Percentiles rank a stretch among this genome's conserved stretches.
These are phyloP conservation scores for Burhinus bistriatus DNA, from an alignment of 2,113 vertebrate species.

Conservation along the genomic window DNA sequence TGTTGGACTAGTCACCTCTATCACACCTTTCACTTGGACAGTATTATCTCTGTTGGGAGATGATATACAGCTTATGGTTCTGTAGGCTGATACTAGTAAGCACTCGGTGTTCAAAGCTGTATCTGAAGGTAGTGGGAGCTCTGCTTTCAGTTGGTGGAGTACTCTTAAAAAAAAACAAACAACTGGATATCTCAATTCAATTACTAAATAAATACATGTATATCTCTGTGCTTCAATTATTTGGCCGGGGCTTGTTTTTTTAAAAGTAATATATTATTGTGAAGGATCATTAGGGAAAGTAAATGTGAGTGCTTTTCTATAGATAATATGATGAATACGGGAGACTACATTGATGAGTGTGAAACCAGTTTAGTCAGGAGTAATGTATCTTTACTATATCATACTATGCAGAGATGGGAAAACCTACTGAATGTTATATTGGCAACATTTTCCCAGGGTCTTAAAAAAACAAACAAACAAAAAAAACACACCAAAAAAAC, in stretches of 20 bases:
- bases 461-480: neutral
- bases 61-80: neutral
- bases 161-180: neutral
- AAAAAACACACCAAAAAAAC: too few relatives aligned
- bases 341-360: neutral
- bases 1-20: neutral
- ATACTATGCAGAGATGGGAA: neutral
- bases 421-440: neutral
- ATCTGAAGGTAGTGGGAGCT: neutral
- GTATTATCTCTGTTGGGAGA: neutral
- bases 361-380: neutral
- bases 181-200: neutral
- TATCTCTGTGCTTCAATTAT: neutral
- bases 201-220: neutral
- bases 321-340: neutral
- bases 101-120: neutral
- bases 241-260: too few relatives aligned
- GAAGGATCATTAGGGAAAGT: neutral
- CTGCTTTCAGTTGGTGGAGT: neutral
- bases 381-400: neutral
- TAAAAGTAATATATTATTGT: neutral
- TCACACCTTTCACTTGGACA: neutral
- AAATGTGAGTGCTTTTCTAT: neutral
- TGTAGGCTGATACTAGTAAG: neutral
- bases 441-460: neutral